A percentile compares a stretch with the other conserved stretches of the same genome.
These are phyloP conservation scores for Glyptemys insculpta DNA, from an alignment of 2,797 vertebrate genomes.

Conservation along the genomic window DNA sequence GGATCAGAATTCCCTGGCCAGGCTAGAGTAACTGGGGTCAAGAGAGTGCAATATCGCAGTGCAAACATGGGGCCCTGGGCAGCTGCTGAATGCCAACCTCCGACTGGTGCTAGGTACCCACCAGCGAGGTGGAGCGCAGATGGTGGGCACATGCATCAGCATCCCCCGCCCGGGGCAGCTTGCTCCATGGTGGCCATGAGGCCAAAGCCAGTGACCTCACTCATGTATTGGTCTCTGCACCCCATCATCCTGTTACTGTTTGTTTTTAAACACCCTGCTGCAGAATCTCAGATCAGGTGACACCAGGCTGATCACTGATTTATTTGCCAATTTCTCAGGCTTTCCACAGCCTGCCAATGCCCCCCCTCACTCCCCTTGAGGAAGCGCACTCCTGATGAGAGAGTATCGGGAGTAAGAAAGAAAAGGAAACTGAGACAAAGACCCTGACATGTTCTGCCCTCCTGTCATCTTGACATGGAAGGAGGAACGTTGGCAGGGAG, in stretches of 20 bases:
- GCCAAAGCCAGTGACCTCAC: background rate
- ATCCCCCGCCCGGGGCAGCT: background rate
- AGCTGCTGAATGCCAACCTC: background rate
- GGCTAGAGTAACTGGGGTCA: background rate
- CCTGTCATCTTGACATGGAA: background rate
- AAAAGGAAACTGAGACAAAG: conserved; percentile 28
- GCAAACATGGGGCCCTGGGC: too few relatives aligned
- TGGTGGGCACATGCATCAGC: background rate
- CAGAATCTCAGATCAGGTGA: background rate
- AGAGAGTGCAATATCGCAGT: background rate
- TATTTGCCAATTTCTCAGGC: fast-evolving
- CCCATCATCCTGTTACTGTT: background rate
- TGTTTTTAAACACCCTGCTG: background rate
- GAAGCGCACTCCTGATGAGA: background rate
- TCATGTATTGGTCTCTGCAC: background rate
- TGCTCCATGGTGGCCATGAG: background rate
- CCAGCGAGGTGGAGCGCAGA: background rate
- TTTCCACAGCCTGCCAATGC: fast-evolving
- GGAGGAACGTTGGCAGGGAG: background rate
- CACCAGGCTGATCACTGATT: background rate
- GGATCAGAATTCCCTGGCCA: background rate
- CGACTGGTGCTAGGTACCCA: background rate
- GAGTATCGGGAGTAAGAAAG: background rate
- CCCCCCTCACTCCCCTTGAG: fast-evolving
- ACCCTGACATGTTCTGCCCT: fast-evolving